Evolutionary conservation across 2,888 invertebrate species (phyloP).

Genomic region (Timandra comae): DNA sequence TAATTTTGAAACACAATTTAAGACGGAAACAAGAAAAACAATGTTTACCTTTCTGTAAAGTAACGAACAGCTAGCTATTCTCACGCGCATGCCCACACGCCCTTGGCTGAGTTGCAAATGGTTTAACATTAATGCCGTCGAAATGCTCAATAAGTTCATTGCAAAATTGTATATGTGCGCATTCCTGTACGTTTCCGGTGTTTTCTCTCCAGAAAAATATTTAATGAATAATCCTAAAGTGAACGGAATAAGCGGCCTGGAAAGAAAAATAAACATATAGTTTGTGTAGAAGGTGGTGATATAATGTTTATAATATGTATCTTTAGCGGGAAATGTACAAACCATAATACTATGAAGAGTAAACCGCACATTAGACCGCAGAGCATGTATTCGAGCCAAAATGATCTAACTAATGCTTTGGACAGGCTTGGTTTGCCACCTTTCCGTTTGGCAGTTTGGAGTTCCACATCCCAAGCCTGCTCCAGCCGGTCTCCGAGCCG

Average conservation of each 20-base stretch:
- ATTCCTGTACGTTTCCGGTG: conserved; percentile 58
- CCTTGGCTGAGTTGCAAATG: conserved; percentile 74
- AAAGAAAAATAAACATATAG: conserved; percentile 34
- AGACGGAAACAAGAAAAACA: background rate
- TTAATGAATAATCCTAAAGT: conserved; percentile 79
- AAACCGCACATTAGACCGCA: conserved; percentile 77
- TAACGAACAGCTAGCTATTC: conserved; percentile 87
- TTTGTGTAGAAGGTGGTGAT: too few relatives aligned
- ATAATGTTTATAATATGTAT: too few relatives aligned
- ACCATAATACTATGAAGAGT: conserved; percentile 78
- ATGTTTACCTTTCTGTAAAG: conserved; percentile 85
- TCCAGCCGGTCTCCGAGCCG: conserved; percentile 81
- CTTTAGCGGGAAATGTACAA: conserved; percentile 30
- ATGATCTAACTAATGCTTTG: conserved; percentile 77
- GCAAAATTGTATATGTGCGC: conserved; percentile 82
- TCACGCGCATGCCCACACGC: conserved; percentile 85
- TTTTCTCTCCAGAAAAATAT: conserved; percentile 76
- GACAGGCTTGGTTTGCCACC: conserved; percentile 77
- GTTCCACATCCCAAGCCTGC: conserved; percentile 79
- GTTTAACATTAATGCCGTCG: conserved; percentile 80
- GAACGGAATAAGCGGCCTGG: conserved; percentile 79
- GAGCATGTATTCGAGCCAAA: conserved; percentile 76
- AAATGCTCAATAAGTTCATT: conserved; percentile 76
- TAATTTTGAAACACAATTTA: background rate
- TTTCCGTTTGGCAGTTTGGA: conserved; percentile 58